These are phyloP conservation scores for Rhagologus leucostigma DNA, from an alignment of 2,113 vertebrate genomes.

Conservation along the genomic window DNA sequence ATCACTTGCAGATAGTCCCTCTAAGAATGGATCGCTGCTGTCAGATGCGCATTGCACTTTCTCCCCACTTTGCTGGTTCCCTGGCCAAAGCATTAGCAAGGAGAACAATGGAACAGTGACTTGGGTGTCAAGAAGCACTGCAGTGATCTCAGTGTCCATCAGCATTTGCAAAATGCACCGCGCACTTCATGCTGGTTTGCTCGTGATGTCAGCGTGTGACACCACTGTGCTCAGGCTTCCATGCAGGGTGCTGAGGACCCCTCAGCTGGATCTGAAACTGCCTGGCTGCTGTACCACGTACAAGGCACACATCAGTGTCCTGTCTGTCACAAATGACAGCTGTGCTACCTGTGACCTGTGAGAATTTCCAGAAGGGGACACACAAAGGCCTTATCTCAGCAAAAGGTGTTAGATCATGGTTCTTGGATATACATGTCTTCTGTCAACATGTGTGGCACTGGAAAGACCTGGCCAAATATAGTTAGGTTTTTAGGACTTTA, in stretches of 20 bases:
- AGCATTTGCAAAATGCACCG: not conserved
- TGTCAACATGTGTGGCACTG: not conserved
- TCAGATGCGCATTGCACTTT: not conserved
- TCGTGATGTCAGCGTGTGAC: rapidly evolving
- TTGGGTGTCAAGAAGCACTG: not conserved
- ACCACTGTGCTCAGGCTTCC: not conserved
- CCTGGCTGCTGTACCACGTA: not conserved
- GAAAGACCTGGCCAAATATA: not conserved
- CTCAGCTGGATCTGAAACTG: not conserved
- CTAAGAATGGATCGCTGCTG: not conserved
- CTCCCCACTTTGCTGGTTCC: not conserved
- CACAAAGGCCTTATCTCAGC: not conserved
- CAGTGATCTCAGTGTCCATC: not conserved
- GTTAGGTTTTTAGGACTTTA: not conserved
- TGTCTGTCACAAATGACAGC: not conserved
- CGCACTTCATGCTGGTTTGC: not conserved
- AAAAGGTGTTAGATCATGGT: not conserved
- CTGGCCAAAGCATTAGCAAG: not conserved
- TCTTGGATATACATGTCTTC: not conserved
- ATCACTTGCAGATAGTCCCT: not conserved
- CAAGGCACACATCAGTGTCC: too few species aligned
- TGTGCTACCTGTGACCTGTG: not conserved
- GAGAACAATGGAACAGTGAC: not conserved
- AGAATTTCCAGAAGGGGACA: not conserved
- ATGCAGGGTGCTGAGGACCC: not conserved